These are phyloP conservation scores for Rousettus madagascariensis DNA, from an alignment of 2,797 vertebrate species.

Conservation along the genomic window DNA sequence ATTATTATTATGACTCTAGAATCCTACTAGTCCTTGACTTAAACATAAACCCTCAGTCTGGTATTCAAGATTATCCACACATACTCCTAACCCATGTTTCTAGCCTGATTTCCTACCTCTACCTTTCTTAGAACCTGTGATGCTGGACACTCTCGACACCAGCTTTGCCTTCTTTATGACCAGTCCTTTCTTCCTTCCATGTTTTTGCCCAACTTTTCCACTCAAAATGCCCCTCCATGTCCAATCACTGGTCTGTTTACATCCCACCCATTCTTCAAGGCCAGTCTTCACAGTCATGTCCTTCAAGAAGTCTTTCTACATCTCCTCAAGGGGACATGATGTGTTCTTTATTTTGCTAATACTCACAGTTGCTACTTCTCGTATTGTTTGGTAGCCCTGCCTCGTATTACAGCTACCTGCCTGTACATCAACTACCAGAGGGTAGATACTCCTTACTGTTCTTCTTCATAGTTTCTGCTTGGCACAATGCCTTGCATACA, in stretches of 20 bases:
- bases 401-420: neutral
- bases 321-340: neutral
- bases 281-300: neutral
- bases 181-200: neutral
- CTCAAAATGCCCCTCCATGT: neutral
- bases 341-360: neutral
- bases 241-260: neutral
- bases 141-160: neutral
- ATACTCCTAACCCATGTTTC: neutral
- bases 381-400: neutral
- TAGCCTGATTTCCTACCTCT: neutral
- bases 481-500: neutral
- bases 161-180: neutral
- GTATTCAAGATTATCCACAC: neutral
- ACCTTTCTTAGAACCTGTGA: neutral
- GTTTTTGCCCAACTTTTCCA: neutral
- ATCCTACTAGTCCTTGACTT: neutral
- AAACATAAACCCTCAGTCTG: neutral
- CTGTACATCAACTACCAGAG: neutral
- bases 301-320: slow-evolving; percentile 1
- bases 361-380: neutral
- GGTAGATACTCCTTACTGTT: neutral
- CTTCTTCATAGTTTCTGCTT: neutral
- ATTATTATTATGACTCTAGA: neutral
- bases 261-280: neutral